These are phyloP conservation scores for Chelonoidis abingdonii DNA, from an alignment of 2,113 vertebrate genomes.

Conservation along the genomic window DNA sequence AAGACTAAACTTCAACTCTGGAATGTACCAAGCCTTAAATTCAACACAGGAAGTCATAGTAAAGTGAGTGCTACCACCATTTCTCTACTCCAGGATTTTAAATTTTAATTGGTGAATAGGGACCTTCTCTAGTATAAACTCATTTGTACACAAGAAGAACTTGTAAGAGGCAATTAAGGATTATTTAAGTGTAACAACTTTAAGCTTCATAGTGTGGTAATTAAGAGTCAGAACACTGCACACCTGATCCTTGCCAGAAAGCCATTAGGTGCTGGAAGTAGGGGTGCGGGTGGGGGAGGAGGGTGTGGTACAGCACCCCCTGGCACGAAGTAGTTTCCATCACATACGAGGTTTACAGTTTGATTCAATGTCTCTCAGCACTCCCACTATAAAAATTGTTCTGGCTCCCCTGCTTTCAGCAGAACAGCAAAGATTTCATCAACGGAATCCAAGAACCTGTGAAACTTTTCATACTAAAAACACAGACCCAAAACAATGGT, in stretches of 20 bases:
- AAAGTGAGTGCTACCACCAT: background rate
- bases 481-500: background rate
- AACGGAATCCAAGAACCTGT: background rate
- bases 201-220: background rate
- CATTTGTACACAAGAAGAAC: background rate
- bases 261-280: background rate
- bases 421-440: background rate
- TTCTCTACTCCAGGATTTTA: background rate
- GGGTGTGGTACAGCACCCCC: too few species aligned
- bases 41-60: background rate
- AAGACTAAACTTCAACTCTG: background rate
- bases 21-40: background rate
- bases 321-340: too few species aligned
- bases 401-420: background rate
- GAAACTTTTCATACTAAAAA: background rate
- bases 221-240: background rate
- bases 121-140: background rate
- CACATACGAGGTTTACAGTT: too few species aligned
- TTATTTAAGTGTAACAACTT: background rate
- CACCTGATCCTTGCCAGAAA: background rate
- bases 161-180: background rate
- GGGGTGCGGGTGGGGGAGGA: too few species aligned
- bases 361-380: too few species aligned
- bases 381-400: too few species aligned
- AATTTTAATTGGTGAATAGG: background rate